Conservation (phyloP, 2,888 invertebrate genomes). For the Tipula vernalis region DNA sequence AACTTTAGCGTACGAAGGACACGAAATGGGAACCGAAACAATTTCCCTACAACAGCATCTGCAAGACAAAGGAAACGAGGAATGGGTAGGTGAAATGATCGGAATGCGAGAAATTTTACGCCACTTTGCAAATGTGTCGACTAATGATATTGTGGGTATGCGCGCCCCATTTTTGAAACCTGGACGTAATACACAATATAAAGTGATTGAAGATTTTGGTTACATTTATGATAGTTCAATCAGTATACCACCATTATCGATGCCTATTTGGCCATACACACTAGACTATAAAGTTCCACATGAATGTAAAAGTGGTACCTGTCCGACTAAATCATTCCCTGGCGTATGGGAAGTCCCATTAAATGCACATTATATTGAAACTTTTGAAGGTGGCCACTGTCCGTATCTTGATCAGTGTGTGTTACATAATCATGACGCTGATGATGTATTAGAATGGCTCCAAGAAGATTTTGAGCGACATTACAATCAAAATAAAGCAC, state of each 20-base stretch:
- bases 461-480: slow-evolving; percentile 77
- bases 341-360: slow-evolving; percentile 91
- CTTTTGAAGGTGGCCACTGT: slow-evolving; percentile 83
- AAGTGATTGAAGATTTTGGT: slow-evolving; percentile 84
- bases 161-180: slow-evolving; percentile 83
- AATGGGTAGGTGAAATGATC: slow-evolving; percentile 90
- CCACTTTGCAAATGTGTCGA: slow-evolving; percentile 69
- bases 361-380: slow-evolving; percentile 79
- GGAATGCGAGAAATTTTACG: slow-evolving; percentile 81
- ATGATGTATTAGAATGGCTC: slow-evolving; percentile 73
- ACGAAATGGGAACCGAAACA: slow-evolving; percentile 60
- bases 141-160: slow-evolving; percentile 72
- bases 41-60: slow-evolving; percentile 64
- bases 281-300: slow-evolving; percentile 87
- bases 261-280: slow-evolving; percentile 90
- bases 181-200: slow-evolving; percentile 85
- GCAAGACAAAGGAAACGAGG: slow-evolving; percentile 81
- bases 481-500: slow-evolving; percentile 78
- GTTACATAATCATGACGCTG: slow-evolving; percentile 70
- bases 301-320: slow-evolving; percentile 86
- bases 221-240: slow-evolving; percentile 89
- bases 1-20: slow-evolving; percentile 74
- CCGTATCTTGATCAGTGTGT: slow-evolving; percentile 88
- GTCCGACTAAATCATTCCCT: slow-evolving; percentile 78
- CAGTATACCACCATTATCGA: slow-evolving; percentile 64